Evolutionary conservation across 1,140 invertebrate genomes (phyloP), one percentile per base, ranked within the genome.

Genomic region (Tetraneura akinire): DNA sequence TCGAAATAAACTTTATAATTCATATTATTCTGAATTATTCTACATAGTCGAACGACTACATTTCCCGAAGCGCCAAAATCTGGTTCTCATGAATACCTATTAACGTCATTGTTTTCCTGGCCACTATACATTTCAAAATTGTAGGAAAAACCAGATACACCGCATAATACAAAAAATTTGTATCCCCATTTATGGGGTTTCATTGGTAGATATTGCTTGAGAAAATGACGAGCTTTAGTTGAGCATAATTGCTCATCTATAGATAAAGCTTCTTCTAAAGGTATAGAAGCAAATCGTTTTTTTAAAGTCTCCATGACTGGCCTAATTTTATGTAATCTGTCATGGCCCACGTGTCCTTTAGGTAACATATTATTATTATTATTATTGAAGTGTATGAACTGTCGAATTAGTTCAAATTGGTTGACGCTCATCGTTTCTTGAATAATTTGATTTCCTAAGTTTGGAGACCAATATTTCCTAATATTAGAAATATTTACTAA

Each of bases 41-140:
- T 74, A 76, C 11, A 49, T 23, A 83, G 49, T 21, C 80, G 29
- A 26, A 83, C 80, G 18, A 83, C 82, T 49, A 81, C 49, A 81
- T 83, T 83, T 21, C 37, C 60, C 64, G 57, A 57, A 23, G 80
- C 80, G 13, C 82, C 82, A n/a, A 83, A 78, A 57, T 83, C 81
- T 45, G 81, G 81, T 73, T 82, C 81, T 37, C 81, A 66, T n/a
- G 42, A 49, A 14, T 26, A 64, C 11, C 60, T 64, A 23, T 23
- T 37, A 32, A 0, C 23, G 55, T 53, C 53, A 57, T 71, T 60
- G 71, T 83, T 83, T 80, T 83, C 81, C 29, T 81, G 68, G 8
- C 83, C 84, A 80, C 83, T 84, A 81, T 86, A 83, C 21, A 83
- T 81, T 83, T 86, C 85, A 80, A 82, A 83, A 82, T 86, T 84